Base-by-base conservation (phyloP, 2,113 vertebrate species). In the Hippocampus mohnikei region DNA sequence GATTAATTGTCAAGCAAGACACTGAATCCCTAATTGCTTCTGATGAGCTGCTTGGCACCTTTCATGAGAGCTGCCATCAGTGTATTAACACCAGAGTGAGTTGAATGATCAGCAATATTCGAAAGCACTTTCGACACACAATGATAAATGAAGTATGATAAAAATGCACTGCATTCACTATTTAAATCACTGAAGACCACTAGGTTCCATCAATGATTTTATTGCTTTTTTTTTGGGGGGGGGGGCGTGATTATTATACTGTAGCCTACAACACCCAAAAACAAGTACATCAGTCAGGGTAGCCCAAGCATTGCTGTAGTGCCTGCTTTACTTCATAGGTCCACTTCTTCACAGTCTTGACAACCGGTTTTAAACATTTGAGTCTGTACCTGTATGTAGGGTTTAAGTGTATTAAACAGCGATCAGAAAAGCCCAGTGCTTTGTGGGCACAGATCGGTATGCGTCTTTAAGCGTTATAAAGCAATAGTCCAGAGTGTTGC, bases 21-120 rank as follows among this genome's bases (percentile, higher is more conserved):
- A 27, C n/a, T 46, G 42, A 65, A 65, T 65, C 63, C 63, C 42
- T 65, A 65, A 65, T 65, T 65, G 63, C 63, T 65, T 21, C 63
- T 65, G 63, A 65, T 65, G 63, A 65, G 63, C 63, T 65, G 42
- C 63, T 46, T 65, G 63, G 63, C 63, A 65, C 63, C 63, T 65
- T 65, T 65, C 63, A 65, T 2, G 63, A 65, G 41, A 46, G 42
- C 63, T 46, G 63, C 63, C 63, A 65, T 65, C 63, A 65, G 42
- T 65, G 63, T 65, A 65, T 65, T 46, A 65, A 65, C 63, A 65
- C 23, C 63, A 65, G 40, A 41, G 40, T n/a, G 40, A 64, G 62
- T 23, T 46, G 63, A 65, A 46, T 65, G 41, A 46, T 65, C 63
- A 65, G 63, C 42, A 65, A 65, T 65, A 65, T 65, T 65, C 15